Percentiles rank a stretch among this genome's conserved stretches.
Conservation (phyloP, 2,113 vertebrate genomes). For the Egretta garzetta region DNA sequence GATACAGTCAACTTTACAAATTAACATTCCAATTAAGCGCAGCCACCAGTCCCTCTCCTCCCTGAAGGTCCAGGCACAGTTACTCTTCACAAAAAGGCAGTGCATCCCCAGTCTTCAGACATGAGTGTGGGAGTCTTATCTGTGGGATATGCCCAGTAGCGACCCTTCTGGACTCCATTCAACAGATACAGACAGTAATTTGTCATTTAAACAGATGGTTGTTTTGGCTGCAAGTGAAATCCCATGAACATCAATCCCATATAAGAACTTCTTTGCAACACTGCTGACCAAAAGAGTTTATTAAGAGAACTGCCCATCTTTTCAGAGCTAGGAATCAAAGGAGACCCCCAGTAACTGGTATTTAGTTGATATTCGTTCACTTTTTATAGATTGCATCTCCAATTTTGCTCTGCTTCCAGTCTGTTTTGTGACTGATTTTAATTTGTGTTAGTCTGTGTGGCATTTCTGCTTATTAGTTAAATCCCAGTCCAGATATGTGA, state of each 20-base stretch:
- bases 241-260: neutral
- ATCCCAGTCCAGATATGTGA: neutral
- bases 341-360: fast-evolving
- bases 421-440: neutral
- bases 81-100: neutral
- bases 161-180: neutral
- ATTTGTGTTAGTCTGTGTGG: neutral
- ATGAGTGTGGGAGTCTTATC: neutral
- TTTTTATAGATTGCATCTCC: neutral
- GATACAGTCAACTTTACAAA: neutral
- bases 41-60: neutral
- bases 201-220: neutral
- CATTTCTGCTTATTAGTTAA: neutral
- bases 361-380: neutral
- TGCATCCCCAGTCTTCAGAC: neutral
- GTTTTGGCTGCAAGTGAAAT: neutral
- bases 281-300: neutral
- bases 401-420: neutral
- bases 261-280: neutral
- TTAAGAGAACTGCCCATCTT: neutral
- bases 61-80: neutral
- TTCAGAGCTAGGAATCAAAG: neutral
- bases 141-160: neutral
- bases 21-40: neutral
- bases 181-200: neutral